Base-by-base conservation (phyloP, 2,797 vertebrate genomes). In the Amazonetta brasiliensis region DNA sequence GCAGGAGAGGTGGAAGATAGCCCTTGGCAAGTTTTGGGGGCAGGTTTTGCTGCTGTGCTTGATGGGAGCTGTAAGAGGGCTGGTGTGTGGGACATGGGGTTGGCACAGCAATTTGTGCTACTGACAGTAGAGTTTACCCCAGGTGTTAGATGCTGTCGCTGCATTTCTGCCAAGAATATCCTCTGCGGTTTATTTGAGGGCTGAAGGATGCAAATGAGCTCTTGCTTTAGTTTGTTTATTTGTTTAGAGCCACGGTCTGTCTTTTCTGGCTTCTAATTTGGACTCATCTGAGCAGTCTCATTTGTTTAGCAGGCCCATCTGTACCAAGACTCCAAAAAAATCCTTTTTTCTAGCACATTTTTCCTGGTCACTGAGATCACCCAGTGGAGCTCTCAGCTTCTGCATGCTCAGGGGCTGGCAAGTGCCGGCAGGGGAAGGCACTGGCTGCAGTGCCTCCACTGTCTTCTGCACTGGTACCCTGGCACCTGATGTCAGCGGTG, bases 171-270 rank as follows among this genome's bases (percentile, higher is more conserved):
- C n/a, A 26, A 96, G 96, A 96, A 96, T 92, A 94, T 89, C 91
- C 81, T 30, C 91, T 96, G 96, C 1, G 95, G 94, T 93, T 78
- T 12, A 83, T 33, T 58, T 44, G 84, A 81, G 89, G 92, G 87
- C 86, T 79, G 78, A 52, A 74, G 88, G 92, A 95, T 96, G 94
- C 95, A 94, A 94, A 96, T 31, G 26, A 96, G 58, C 89, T 76
- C 92, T 58, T 74, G 89, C 89, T 84, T 74, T 26, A n/a, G 50
- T 93, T 87, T 68, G 75, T 94, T 93, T 93, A 84, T 92, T 95
- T 94, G 85, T 86, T 91, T 55, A 92, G 66, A 72, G 66, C 79
- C 87, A 48, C 6, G 0, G 39, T 37, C 82, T n/a, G 58, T n/a
- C 87, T 73, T 82, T 83, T 82, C 59, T 68, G 82, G 28, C 80